These are phyloP conservation scores for Potamarius usumacintae DNA, from an alignment of 2,113 vertebrate genomes.

Conservation along the genomic window DNA sequence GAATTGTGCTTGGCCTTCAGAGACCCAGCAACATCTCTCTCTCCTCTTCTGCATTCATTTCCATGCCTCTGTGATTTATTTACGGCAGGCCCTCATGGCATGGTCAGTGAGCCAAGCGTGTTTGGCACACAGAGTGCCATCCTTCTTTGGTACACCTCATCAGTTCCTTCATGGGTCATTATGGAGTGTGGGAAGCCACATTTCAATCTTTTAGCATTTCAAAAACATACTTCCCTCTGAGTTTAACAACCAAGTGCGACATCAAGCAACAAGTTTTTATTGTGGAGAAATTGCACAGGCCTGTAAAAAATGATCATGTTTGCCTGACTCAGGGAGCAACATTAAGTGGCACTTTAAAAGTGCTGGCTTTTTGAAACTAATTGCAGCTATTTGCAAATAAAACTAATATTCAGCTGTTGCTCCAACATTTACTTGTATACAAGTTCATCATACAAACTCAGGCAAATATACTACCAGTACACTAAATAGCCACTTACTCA, in stretches of 20 bases:
- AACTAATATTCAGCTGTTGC: neutral
- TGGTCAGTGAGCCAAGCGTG: conserved; percentile 58
- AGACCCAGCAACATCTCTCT: neutral
- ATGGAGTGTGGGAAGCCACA: conserved; percentile 43
- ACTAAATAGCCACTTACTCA: neutral
- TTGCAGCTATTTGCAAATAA: neutral
- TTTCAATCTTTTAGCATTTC: conserved; percentile 38
- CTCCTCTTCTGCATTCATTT: conserved; percentile 61
- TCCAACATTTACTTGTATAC: neutral
- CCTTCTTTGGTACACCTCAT: conserved; percentile 64
- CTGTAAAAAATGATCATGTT: conserved; percentile 16
- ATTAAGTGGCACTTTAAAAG: neutral
- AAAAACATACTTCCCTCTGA: conserved; percentile 35
- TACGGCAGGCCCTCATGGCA: conserved; percentile 54
- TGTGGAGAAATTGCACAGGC: neutral
- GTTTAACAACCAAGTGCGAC: conserved; percentile 38
- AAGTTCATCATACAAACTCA: neutral
- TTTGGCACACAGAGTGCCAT: conserved; percentile 58
- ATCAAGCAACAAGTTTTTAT: conserved; percentile 30
- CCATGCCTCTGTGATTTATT: conserved; percentile 66
- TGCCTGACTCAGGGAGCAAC: neutral
- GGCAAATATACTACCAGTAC: neutral
- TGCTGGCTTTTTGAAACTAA: neutral
- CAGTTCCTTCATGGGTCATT: conserved; percentile 64
- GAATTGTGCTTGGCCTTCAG: neutral